Conservation (phyloP, 2,113 vertebrate genomes). For the Electrona antarctica region DNA sequence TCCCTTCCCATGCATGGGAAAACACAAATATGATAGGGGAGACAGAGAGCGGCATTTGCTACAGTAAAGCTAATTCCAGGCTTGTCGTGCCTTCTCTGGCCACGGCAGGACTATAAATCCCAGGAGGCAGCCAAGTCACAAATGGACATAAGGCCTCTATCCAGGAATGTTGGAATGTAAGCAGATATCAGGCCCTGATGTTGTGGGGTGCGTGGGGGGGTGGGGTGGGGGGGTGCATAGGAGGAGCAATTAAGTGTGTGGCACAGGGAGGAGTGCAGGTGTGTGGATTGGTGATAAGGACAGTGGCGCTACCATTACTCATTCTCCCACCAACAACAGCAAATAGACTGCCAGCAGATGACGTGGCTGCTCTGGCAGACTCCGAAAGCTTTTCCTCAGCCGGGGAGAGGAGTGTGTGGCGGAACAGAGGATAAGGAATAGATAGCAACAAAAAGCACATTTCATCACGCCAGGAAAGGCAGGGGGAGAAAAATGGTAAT, state of each 20-base stretch:
- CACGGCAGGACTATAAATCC: slow-evolving; percentile 61
- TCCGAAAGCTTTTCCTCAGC: slow-evolving; percentile 69
- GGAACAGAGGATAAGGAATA: slow-evolving; percentile 75
- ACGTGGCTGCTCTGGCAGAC: slow-evolving; percentile 72
- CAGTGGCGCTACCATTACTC: slow-evolving; percentile 81
- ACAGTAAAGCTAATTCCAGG: slow-evolving; percentile 28
- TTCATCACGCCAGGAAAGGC: slow-evolving; percentile 71
- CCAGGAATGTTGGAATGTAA: slow-evolving; percentile 78
- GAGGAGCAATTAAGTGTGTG: slow-evolving; percentile 81
- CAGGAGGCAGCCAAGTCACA: slow-evolving; percentile 48
- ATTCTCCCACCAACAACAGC: slow-evolving; percentile 72
- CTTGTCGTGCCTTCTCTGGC: slow-evolving; percentile 20
- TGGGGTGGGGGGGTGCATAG: slow-evolving; percentile 38
- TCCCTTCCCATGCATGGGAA: not conserved
- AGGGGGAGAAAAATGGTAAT: slow-evolving; percentile 63
- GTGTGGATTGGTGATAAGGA: slow-evolving; percentile 80
- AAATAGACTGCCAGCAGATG: slow-evolving; percentile 79
- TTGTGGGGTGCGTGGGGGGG: slow-evolving; percentile 32
- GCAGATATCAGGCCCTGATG: slow-evolving; percentile 77
- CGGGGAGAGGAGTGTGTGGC: slow-evolving; percentile 57
- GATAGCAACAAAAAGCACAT: slow-evolving; percentile 70
- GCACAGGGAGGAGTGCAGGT: slow-evolving; percentile 79
- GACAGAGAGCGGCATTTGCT: slow-evolving; percentile 19
- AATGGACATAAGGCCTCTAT: slow-evolving; percentile 74
- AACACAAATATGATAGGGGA: slow-evolving; percentile 17